phyloP scores from a whole-genome alignment of 2,113 vertebrate genomes.

The Nothobranchius kuhntae region DNA sequence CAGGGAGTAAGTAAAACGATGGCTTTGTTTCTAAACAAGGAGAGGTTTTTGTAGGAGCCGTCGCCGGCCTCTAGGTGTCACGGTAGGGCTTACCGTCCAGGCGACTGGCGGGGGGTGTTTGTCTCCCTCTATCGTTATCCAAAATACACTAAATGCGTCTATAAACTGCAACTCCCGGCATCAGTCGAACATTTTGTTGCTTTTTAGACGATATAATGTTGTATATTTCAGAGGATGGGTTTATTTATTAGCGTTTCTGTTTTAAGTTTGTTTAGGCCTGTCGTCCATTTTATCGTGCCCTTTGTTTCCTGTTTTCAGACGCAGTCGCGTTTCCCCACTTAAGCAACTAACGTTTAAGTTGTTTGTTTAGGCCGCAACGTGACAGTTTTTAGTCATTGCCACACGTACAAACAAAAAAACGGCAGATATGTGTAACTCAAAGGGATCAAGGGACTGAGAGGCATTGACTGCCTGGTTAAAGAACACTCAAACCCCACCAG shows the following conservation, averaged over 20 bases:
- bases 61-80: conserved; percentile 99
- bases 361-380: conserved; percentile 1
- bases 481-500: conserved; percentile 17
- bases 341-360: conserved; percentile 45
- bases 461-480: conserved; percentile 3
- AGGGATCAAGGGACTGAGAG: neutral
- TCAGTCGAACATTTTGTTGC: conserved; percentile 23
- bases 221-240: conserved; percentile 19
- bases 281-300: conserved; percentile 75
- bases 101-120: conserved; percentile 95
- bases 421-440: neutral
- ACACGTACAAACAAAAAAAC: accelerated
- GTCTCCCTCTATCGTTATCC: conserved; percentile 98
- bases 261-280: conserved; percentile 73
- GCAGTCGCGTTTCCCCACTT: conserved; percentile 67
- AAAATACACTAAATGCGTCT: conserved; percentile 80
- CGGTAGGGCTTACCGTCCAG: conserved; percentile 93
- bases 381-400: accelerated
- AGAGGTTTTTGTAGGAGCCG: conserved; percentile 93
- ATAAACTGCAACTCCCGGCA: conserved; percentile 60
- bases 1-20: conserved; percentile 76
- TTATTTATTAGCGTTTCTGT: conserved; percentile 27
- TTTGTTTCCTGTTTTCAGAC: conserved; percentile 79
- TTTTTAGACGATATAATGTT: conserved; percentile 20
- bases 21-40: conserved; percentile 68